Evolutionary conservation across 2,113 vertebrate species (phyloP).

Genomic region (Gambusia holbrooki): DNA sequence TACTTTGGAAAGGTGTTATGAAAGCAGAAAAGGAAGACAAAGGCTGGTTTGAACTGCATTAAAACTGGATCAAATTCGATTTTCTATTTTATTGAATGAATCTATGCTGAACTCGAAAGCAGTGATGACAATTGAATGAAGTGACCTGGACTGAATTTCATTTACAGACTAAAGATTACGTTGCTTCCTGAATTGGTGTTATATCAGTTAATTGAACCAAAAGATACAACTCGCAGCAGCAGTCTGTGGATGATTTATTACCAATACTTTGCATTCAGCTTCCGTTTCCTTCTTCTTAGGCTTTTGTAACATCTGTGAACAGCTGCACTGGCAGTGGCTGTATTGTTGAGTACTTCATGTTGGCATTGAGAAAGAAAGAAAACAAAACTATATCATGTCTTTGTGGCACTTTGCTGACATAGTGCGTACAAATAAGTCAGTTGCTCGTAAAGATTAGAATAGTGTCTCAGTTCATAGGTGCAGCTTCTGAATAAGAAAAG

Average conservation of each 20-base stretch:
- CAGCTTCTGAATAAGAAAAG: neutral
- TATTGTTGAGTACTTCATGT: neutral
- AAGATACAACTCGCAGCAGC: neutral
- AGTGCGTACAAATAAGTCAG: neutral
- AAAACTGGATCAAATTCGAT: neutral
- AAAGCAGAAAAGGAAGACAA: neutral
- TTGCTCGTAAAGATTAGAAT: slow-evolving; percentile 1
- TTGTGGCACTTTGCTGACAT: neutral
- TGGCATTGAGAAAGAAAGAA: neutral
- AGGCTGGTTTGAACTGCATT: neutral
- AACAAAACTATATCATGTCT: neutral
- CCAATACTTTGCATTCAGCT: neutral
- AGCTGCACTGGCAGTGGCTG: neutral
- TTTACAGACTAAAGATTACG: neutral
- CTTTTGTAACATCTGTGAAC: neutral
- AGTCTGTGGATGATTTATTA: neutral
- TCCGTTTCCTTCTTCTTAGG: neutral
- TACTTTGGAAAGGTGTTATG: neutral
- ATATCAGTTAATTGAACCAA: neutral
- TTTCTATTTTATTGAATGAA: neutral
- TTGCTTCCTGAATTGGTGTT: neutral
- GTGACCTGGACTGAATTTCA: neutral
- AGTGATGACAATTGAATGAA: neutral
- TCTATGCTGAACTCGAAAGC: neutral
- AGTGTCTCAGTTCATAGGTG: neutral